phyloP scores from a whole-genome alignment of 2,113 vertebrate genomes.

The Isurus oxyrinchus region DNA sequence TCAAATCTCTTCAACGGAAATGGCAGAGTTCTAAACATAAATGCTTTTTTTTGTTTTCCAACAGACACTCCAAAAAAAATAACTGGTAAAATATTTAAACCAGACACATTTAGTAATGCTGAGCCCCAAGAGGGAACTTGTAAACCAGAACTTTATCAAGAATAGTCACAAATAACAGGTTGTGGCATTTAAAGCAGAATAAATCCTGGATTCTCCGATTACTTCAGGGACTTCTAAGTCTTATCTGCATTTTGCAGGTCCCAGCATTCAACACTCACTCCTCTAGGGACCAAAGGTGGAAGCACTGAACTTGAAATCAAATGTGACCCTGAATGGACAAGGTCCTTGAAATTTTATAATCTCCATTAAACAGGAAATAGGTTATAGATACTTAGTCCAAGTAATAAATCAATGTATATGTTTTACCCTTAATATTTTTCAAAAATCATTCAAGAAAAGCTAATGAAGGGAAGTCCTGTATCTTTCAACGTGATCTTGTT shows the following conservation, averaged over 20 bases:
- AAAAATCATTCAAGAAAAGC: no score
- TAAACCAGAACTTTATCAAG: neutral
- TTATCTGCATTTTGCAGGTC: slow-evolving; percentile 10
- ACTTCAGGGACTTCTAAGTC: neutral
- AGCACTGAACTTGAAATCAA: neutral
- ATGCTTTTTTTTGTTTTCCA: neutral
- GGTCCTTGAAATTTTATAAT: neutral
- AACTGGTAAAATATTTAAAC: neutral
- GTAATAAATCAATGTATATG: neutral
- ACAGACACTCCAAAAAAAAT: neutral
- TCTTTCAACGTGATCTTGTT: neutral
- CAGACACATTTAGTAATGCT: neutral
- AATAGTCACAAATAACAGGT: neutral
- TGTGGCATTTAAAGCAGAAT: neutral
- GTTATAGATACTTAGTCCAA: neutral
- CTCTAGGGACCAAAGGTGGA: neutral
- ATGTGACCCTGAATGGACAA: slow-evolving; percentile 14
- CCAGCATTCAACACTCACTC: neutral
- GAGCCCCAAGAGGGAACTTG: neutral
- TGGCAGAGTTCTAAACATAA: neutral
- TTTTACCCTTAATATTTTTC: neutral
- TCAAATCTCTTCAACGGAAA: neutral
- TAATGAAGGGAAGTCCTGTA: neutral
- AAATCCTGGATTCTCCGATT: neutral
- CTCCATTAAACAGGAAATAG: neutral